Percentiles rank a stretch among this genome's conserved stretches.
phyloP scores from a whole-genome alignment of 2,888 invertebrate species.

The Xylota sylvarum region DNA sequence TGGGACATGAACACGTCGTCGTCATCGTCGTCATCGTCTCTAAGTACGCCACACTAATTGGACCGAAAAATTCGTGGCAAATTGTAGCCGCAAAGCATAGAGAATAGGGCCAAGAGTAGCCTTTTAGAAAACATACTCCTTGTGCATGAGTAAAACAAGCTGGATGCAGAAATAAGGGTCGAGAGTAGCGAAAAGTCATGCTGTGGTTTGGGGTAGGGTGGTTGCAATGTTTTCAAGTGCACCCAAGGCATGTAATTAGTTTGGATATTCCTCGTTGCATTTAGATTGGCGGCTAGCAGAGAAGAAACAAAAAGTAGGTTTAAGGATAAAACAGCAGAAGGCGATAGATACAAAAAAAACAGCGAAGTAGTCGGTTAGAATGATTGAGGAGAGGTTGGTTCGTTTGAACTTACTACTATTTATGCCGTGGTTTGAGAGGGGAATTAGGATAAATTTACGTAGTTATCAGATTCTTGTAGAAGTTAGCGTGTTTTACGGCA shows the following conservation, averaged over 20 bases:
- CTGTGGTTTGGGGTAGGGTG: constrained; percentile 5
- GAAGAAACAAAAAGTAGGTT: constrained; percentile 6
- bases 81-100: constrained; percentile 57
- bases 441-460: background rate
- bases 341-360: background rate
- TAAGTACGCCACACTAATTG: constrained; percentile 57
- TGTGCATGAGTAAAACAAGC: constrained; percentile 1
- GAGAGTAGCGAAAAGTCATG: too few relatives aligned
- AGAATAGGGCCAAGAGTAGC: constrained; percentile 61
- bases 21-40: too few relatives aligned
- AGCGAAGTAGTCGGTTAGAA: constrained; percentile 6
- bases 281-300: background rate
- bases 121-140: constrained; percentile 2
- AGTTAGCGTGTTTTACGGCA: too few relatives aligned
- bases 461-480: background rate
- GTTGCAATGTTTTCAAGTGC: constrained; percentile 63
- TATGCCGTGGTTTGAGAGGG: background rate
- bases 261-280: constrained; percentile 45
- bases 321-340: constrained; percentile 11
- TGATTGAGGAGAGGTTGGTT: constrained; percentile 1
- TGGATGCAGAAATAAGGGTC: constrained; percentile 30
- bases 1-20: constrained; percentile 37
- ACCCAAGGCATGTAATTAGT: constrained; percentile 71
- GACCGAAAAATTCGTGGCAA: constrained; percentile 51
- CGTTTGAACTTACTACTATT: background rate